A percentile compares a stretch with the other conserved stretches of the same genome.
phyloP scores from a whole-genome alignment of 2,113 vertebrate genomes.

The Albula glossodonta region DNA sequence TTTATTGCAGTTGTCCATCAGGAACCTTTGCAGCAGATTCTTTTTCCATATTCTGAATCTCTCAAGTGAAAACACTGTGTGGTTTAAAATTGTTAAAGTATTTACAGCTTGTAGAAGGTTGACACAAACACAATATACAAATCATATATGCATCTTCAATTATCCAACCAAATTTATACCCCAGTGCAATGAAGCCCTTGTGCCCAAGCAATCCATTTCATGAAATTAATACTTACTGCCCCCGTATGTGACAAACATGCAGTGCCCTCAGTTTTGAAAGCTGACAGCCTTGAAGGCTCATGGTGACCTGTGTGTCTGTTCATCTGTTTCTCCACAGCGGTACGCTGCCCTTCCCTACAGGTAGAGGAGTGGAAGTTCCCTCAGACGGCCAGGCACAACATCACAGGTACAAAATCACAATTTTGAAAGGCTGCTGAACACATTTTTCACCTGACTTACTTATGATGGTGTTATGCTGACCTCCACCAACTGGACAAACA shows the following conservation, averaged over 20 bases:
- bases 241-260: no score
- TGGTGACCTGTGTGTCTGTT: slow-evolving; percentile 6
- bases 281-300: no score
- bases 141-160: no score
- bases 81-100: no score
- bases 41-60: background rate
- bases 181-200: no score
- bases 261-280: no score
- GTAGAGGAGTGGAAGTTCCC: slow-evolving; percentile 76
- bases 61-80: background rate
- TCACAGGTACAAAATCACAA: slow-evolving; percentile 62
- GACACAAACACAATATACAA: no score
- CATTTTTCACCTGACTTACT: background rate
- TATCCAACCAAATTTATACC: no score
- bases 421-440: background rate
- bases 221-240: no score
- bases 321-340: slow-evolving; percentile 40
- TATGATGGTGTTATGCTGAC: background rate
- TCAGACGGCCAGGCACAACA: slow-evolving; percentile 59
- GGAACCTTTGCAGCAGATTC: background rate
- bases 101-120: no score
- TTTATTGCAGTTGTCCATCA: background rate
- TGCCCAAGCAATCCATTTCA: no score
- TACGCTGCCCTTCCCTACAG: slow-evolving; percentile 63
- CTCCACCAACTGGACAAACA: background rate